Conservation (phyloP, 1,140 invertebrate species). For the Zaprionus lachaisei region DNA sequence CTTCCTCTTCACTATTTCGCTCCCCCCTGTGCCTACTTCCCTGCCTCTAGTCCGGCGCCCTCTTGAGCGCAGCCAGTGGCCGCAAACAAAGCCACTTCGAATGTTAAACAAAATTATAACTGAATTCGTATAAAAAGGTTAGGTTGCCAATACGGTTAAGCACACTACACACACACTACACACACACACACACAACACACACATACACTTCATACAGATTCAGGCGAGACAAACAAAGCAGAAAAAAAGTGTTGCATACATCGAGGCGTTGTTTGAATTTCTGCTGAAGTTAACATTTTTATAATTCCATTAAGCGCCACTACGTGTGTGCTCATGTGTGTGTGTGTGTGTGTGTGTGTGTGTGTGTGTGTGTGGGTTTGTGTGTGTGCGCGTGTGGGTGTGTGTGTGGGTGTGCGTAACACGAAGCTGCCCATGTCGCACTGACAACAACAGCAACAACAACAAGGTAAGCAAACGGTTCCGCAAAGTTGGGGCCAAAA, state of each 20-base stretch:
- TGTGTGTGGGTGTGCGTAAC: conserved; percentile 59
- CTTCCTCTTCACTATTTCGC: background rate
- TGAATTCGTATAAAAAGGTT: conserved; percentile 64
- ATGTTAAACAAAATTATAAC: conserved; percentile 82
- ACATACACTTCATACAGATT: conserved; percentile 22
- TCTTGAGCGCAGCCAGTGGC: conserved; percentile 7
- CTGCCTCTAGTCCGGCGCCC: background rate
- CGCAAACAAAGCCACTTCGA: conserved; percentile 72
- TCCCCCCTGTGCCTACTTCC: background rate
- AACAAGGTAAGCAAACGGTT: conserved; percentile 53
- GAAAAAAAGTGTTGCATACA: conserved; percentile 43
- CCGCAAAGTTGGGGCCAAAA: conserved; percentile 75
- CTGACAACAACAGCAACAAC: conserved; percentile 46
- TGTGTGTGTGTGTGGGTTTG: conserved; percentile 40
- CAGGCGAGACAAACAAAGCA: conserved; percentile 12
- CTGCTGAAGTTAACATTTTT: conserved; percentile 81
- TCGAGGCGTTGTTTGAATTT: conserved; percentile 74
- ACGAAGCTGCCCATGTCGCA: conserved; percentile 52
- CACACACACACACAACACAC: conserved; percentile 23
- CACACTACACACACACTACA: conserved; percentile 20
- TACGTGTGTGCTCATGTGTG: conserved; percentile 26
- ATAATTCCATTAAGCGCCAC: conserved; percentile 77
- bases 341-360: conserved; percentile 24
- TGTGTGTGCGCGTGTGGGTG: conserved; percentile 53
- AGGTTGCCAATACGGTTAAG: conserved; percentile 52